Base-by-base conservation (phyloP, 2,113 vertebrate genomes). In the Spea bombifrons region DNA sequence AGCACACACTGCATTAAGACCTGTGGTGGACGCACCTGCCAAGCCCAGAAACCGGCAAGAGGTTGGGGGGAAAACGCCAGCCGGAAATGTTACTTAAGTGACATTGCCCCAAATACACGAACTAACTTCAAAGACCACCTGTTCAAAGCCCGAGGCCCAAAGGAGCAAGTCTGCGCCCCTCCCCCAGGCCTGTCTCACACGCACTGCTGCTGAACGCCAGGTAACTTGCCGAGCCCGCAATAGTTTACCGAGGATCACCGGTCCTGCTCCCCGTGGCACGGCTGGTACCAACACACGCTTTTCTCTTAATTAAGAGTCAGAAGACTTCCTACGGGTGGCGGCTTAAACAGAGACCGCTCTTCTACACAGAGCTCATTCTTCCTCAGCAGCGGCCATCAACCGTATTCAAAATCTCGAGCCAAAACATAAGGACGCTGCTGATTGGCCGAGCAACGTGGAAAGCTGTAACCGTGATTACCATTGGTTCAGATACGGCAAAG, bases 321-420 rank as follows among this genome's bases (percentile, higher is more conserved):
- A 8, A 49, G 44, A 5, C 43, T 13, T 48, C 17, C 48, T 43
- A 46, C 50, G 5, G 52, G 8, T 8, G 50, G 63, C 13, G 15
- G 3, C 7, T 16, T 46, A 53, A 57, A 30, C 13, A 45, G 17
- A 12, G 43, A 6, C 61, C 47, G 13, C 70, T 13, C 15, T 46
- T 10, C 52, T 64, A 66, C 61, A 52, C 16, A 57, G 30, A 53
- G 2, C 2, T 15, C 43, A 75, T 52, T 74, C 63, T 12, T 8
- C 43, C 55, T 9, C 63, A 53, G 7, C 71, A 45, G 78, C 71
- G 65, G 78, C 78, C 71, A 80, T 80, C 53, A 79, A 73, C 71
- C 50, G 61, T n/a, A 80, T 80, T 80, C 78, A 74, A 80, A 80
- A 10, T 46, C 45, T 67, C 71, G 70, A 80, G 78, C 78, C 78